Percentiles rank a stretch among this genome's conserved stretches.
Evolutionary conservation across 2,113 vertebrate genomes (phyloP).

Genomic region (Casuarius casuarius): DNA sequence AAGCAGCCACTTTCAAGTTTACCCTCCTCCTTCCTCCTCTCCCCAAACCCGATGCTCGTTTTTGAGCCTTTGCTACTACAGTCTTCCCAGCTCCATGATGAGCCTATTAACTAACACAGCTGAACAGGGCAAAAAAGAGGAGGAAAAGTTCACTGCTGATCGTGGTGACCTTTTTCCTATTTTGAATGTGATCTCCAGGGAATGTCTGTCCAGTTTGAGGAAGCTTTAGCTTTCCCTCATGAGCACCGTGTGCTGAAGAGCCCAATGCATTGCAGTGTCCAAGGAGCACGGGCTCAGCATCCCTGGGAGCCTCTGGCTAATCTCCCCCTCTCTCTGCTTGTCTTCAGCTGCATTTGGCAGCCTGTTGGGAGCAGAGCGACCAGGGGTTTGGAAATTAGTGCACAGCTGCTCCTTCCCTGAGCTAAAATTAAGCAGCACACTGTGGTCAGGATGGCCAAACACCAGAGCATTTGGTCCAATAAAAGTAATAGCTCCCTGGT

Average conservation of each 20-base stretch:
- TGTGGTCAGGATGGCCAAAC: background rate
- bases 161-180: background rate
- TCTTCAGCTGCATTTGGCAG: background rate
- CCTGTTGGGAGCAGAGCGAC: background rate
- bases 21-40: background rate
- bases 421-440: accelerated
- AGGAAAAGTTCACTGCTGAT: background rate
- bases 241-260: background rate
- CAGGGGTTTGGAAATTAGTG: background rate
- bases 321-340: background rate
- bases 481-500: background rate
- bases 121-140: background rate
- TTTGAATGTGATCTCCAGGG: background rate
- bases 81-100: background rate
- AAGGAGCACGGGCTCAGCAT: accelerated
- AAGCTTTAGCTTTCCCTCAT: background rate
- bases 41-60: background rate
- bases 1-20: background rate
- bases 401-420: background rate
- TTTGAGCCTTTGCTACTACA: background rate
- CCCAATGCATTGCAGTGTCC: background rate
- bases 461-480: background rate
- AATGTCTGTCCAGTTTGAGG: background rate
- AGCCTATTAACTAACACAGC: background rate
- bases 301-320: background rate